Percentiles rank a stretch among this genome's conserved stretches.
Conservation (phyloP, 2,113 vertebrate species). For the Mugil cephalus region DNA sequence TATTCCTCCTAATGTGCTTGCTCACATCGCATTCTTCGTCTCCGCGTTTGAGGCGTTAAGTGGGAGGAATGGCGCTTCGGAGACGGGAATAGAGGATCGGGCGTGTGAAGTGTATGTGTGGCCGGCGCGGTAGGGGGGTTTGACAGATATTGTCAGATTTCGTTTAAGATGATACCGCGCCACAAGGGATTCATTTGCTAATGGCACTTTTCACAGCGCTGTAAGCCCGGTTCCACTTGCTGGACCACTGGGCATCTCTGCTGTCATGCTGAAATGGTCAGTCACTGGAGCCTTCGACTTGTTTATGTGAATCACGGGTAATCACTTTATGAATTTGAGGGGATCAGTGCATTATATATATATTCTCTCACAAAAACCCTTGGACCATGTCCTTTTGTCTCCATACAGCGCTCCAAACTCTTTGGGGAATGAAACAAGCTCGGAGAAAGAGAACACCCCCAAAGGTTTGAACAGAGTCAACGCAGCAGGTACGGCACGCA, state of each 20-base stretch:
- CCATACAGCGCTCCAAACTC: constrained; percentile 57
- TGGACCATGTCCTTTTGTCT: constrained; percentile 46
- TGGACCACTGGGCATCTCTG: constrained; percentile 30
- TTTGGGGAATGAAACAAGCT: constrained; percentile 43
- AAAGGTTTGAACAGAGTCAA: constrained; percentile 83
- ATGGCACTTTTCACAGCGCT: constrained; percentile 56
- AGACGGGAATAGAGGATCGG: constrained; percentile 56
- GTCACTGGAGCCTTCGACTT: constrained; percentile 19
- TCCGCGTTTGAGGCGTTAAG: constrained; percentile 78
- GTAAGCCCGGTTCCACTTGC: constrained; percentile 39
- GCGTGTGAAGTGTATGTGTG: constrained; percentile 61
- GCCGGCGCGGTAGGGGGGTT: constrained; percentile 57
- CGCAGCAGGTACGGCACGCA: constrained; percentile 74
- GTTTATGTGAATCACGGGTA: constrained; percentile 25
- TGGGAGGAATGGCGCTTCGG: constrained; percentile 79
- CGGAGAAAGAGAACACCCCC: constrained; percentile 65
- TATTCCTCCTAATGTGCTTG: constrained; percentile 82
- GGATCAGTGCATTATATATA: background rate
- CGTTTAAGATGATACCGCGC: constrained; percentile 57
- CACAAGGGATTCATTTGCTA: constrained; percentile 69
- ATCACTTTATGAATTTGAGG: constrained; percentile 37
- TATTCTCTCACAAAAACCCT: constrained; percentile 27
- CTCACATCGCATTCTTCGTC: constrained; percentile 72
- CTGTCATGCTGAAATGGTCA: constrained; percentile 36
- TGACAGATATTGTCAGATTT: constrained; percentile 78